Evolutionary conservation across 2,888 invertebrate genomes (phyloP).

Genomic region (Apocheima hispidaria): DNA sequence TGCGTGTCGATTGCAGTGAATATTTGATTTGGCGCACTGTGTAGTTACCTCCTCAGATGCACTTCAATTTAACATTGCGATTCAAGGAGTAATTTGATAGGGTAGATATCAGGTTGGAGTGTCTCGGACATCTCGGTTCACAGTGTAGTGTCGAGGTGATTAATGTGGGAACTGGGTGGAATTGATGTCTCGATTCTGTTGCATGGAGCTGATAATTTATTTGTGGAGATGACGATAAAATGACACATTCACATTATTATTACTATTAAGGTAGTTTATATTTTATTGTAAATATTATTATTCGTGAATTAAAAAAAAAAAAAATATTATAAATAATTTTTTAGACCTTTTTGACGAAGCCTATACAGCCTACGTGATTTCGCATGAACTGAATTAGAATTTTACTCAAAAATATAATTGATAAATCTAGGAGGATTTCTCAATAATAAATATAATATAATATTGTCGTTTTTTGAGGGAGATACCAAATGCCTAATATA

Average conservation of each 20-base stretch:
- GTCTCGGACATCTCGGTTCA: conserved; percentile 11
- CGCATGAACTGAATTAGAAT: no score
- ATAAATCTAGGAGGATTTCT: no score
- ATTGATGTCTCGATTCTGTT: conserved; percentile 5
- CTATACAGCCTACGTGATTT: no score
- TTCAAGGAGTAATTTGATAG: conserved; percentile 30
- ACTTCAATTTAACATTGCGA: conserved; percentile 44
- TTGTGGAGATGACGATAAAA: neutral
- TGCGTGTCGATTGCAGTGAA: conserved; percentile 18
- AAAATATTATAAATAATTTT: no score
- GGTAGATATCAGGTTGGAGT: conserved; percentile 26
- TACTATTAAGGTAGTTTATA: no score
- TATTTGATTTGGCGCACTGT: conserved; percentile 14
- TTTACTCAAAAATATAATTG: no score
- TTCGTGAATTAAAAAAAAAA: no score
- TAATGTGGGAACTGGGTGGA: conserved; percentile 20
- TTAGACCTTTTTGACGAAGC: no score
- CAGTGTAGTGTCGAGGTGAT: conserved; percentile 19
- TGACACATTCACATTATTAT: neutral
- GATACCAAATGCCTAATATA: no score
- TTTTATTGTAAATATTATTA: no score
- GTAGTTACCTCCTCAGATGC: conserved; percentile 32
- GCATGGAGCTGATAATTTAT: conserved; percentile 4
- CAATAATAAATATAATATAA: no score
- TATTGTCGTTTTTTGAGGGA: no score